A percentile compares a stretch with the other conserved stretches of the same genome.
phyloP scores from a whole-genome alignment of 2,797 vertebrate genomes.

The Falco berigora region DNA sequence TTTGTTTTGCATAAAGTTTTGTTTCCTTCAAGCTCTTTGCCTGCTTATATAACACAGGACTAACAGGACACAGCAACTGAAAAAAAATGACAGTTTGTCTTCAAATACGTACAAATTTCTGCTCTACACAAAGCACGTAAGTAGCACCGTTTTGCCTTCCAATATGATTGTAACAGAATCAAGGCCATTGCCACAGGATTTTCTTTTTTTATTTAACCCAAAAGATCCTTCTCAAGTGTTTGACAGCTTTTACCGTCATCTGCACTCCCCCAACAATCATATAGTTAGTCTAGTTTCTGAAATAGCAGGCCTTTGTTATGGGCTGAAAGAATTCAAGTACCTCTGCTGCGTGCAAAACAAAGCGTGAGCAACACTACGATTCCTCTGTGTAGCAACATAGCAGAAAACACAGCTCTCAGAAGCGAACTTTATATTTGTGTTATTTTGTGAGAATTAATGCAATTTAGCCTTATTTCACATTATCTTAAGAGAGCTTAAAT shows the following conservation, averaged over 20 bases:
- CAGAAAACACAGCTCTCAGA: background rate
- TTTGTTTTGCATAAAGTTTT: background rate
- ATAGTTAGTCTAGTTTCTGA: background rate
- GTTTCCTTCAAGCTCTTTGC: background rate
- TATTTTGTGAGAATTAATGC: background rate
- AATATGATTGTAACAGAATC: background rate
- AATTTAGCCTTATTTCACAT: background rate
- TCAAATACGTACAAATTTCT: background rate
- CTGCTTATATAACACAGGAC: background rate
- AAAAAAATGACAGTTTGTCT: background rate
- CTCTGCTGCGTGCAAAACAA: background rate
- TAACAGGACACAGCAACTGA: background rate
- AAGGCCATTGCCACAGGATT: background rate
- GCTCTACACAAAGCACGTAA: background rate
- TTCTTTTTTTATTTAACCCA: background rate
- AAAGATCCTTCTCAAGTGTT: background rate
- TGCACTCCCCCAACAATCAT: background rate
- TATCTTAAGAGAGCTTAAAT: background rate
- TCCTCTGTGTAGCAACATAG: background rate
- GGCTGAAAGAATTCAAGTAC: background rate
- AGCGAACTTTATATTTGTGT: background rate
- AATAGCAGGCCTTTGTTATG: background rate
- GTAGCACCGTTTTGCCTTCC: background rate
- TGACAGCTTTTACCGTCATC: background rate
- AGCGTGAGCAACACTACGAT: background rate